Percentiles rank a stretch among this genome's conserved stretches.
phyloP scores from a whole-genome alignment of 2,888 invertebrate genomes.

The Pharmacophagus antenor region DNA sequence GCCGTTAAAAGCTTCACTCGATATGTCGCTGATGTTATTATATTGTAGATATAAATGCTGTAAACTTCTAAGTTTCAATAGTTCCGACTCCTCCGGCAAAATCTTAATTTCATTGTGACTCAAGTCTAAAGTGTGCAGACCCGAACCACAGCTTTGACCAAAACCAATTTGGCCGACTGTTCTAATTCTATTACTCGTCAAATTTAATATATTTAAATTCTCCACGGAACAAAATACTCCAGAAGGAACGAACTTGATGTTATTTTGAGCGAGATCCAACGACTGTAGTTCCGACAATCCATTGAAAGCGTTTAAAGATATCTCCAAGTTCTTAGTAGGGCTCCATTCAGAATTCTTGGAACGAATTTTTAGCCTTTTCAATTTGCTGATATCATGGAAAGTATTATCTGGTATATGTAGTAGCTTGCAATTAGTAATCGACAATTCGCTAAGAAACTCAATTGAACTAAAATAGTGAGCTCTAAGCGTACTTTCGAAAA shows the following conservation, averaged over 20 bases:
- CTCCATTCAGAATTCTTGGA: slow-evolving; percentile 92
- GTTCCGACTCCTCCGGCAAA: slow-evolving; percentile 86
- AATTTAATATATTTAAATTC: slow-evolving; percentile 90
- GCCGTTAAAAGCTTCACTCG: slow-evolving; percentile 89
- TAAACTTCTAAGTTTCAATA: slow-evolving; percentile 87
- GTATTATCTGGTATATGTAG: slow-evolving; percentile 87
- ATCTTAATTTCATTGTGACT: slow-evolving; percentile 89
- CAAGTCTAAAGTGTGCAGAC: slow-evolving; percentile 88
- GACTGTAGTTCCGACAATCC: slow-evolving; percentile 90
- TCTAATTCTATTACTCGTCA: slow-evolving; percentile 91
- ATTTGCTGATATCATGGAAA: slow-evolving; percentile 89
- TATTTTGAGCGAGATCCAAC: slow-evolving; percentile 91
- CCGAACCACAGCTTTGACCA: slow-evolving; percentile 82
- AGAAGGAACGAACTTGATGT: slow-evolving; percentile 89
- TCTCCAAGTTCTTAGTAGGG: slow-evolving; percentile 86
- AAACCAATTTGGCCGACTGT: slow-evolving; percentile 89
- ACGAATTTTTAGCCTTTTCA: slow-evolving; percentile 88
- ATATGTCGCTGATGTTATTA: slow-evolving; percentile 90
- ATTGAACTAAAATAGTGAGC: slow-evolving; percentile 86
- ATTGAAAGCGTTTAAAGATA: slow-evolving; percentile 85
- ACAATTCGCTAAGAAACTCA: slow-evolving; percentile 87
- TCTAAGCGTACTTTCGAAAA: slow-evolving; percentile 89
- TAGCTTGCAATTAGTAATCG: slow-evolving; percentile 90
- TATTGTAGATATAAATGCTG: slow-evolving; percentile 90
- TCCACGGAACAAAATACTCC: slow-evolving; percentile 89